Conservation (phyloP, 2,797 vertebrate species). For the Balearica regulorum region DNA sequence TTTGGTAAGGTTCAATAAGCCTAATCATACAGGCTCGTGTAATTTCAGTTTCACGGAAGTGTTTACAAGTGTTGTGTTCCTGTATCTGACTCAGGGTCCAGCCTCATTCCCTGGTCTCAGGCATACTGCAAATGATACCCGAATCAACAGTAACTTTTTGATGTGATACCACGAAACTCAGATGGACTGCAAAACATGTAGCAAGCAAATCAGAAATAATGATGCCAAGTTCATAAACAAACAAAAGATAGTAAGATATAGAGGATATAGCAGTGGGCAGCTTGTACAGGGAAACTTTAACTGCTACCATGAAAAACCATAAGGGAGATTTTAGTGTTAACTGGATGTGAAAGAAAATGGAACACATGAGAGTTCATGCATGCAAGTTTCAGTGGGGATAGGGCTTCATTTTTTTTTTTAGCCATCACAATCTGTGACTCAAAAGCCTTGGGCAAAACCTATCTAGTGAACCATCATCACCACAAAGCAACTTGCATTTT, state of each 20-base stretch:
- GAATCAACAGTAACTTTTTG: background rate
- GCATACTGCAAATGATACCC: background rate
- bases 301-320: background rate
- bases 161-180: background rate
- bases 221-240: background rate
- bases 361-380: background rate
- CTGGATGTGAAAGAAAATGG: conserved; percentile 6
- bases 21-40: background rate
- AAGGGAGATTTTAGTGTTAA: conserved; percentile 25
- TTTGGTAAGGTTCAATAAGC: background rate
- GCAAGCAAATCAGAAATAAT: background rate
- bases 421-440: conserved; percentile 2
- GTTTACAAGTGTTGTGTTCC: background rate
- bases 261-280: background rate
- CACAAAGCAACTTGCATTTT: conserved; percentile 22
- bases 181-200: background rate
- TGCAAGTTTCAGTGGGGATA: background rate
- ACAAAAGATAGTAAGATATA: background rate
- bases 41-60: background rate
- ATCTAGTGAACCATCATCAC: conserved; percentile 6
- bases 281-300: background rate
- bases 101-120: background rate
- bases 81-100: background rate
- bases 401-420: background rate
- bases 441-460: conserved; percentile 26